phyloP scores from a whole-genome alignment of 2,888 invertebrate species.

The Icerya purchasi region DNA sequence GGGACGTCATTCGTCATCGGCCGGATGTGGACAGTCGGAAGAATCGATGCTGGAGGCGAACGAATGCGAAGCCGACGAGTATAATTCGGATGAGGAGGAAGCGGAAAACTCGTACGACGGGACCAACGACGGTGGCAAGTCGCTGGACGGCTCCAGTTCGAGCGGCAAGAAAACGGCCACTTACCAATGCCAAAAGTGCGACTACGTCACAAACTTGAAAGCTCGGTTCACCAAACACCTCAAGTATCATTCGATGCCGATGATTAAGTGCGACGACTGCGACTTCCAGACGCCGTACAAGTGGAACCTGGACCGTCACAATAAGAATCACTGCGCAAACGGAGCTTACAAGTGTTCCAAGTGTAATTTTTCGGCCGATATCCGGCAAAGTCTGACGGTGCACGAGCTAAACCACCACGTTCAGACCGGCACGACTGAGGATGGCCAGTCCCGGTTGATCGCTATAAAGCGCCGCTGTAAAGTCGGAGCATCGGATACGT shows the following conservation, averaged over 20 bases:
- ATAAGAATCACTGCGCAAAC: conserved; percentile 69
- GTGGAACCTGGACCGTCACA: conserved; percentile 84
- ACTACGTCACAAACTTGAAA: conserved; percentile 74
- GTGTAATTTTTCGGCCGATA: conserved; percentile 77
- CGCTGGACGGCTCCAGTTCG: conserved; percentile 37
- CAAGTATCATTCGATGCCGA: conserved; percentile 81
- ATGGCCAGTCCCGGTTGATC: conserved; percentile 1
- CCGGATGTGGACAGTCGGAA: not conserved
- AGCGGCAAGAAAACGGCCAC: conserved; percentile 41
- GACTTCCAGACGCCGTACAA: conserved; percentile 66
- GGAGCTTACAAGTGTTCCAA: conserved; percentile 68
- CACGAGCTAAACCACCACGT: conserved; percentile 81
- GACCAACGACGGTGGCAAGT: conserved; percentile 18
- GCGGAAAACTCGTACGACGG: conserved; percentile 21
- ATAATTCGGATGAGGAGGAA: not conserved
- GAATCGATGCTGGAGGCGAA: conserved; percentile 5
- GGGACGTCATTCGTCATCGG: conserved; percentile 6
- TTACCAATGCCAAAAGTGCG: conserved; percentile 75
- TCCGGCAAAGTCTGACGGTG: conserved; percentile 74
- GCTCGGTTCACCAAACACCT: conserved; percentile 79
- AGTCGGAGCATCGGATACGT: conserved; percentile 44
- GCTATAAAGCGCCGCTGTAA: conserved; percentile 38
- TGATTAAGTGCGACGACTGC: conserved; percentile 83
- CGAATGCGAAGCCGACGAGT: conserved; percentile 4
- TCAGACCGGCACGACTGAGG: conserved; percentile 31